These are phyloP conservation scores for Cordilura impudica DNA, from an alignment of 2,888 invertebrate genomes.

Conservation along the genomic window DNA sequence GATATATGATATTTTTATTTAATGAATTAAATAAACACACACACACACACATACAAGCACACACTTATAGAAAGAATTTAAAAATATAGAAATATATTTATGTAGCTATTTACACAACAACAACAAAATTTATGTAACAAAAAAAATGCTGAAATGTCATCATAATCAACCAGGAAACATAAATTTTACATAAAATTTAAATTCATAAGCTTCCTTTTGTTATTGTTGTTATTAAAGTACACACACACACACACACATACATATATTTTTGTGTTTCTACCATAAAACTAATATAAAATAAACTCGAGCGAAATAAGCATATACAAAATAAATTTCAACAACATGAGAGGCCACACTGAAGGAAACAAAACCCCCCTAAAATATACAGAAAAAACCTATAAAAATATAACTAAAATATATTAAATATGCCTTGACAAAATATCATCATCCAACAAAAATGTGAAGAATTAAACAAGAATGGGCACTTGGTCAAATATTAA, in stretches of 20 bases:
- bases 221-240: constrained; percentile 24
- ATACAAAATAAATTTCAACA: not conserved
- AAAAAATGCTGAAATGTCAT: constrained; percentile 38
- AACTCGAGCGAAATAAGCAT: too few relatives aligned
- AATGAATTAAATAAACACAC: not conserved
- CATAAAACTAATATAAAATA: too few relatives aligned
- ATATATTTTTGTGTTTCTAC: too few relatives aligned
- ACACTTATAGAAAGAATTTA: not conserved
- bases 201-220: constrained; percentile 59
- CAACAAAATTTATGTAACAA: not conserved
- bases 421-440: constrained; percentile 34
- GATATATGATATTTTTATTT: not conserved
- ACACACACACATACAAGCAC: not conserved
- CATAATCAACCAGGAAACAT: constrained; percentile 59
- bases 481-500: not conserved
- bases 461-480: not conserved
- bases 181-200: constrained; percentile 62
- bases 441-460: constrained; percentile 22
- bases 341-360: not conserved
- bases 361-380: not conserved
- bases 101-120: constrained; percentile 5
- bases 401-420: constrained; percentile 46
- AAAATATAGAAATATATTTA: constrained; percentile 6
- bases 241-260: not conserved
- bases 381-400: constrained; percentile 5